Conservation (phyloP, 2,113 vertebrate species). For the Pholis gunnellus region DNA sequence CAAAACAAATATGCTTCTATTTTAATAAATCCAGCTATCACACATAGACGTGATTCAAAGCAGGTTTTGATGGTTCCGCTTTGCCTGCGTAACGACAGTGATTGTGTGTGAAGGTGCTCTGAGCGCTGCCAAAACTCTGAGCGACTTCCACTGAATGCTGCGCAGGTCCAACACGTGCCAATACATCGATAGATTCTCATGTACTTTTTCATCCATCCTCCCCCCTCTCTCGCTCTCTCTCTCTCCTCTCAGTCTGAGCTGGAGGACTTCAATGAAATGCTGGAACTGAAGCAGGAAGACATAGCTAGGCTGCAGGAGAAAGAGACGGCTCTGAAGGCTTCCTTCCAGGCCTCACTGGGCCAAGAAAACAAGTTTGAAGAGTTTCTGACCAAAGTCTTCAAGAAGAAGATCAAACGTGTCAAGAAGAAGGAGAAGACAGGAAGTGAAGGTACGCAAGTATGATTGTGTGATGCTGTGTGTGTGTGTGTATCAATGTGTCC, state of each 20-base stretch:
- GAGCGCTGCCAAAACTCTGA: neutral
- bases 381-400: slow-evolving; percentile 90
- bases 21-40: neutral
- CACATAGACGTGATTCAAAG: neutral
- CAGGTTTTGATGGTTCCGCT: neutral
- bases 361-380: slow-evolving; percentile 88
- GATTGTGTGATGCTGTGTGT: slow-evolving; percentile 4
- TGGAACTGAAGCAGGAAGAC: slow-evolving; percentile 86
- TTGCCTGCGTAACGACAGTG: neutral
- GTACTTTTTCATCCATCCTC: neutral
- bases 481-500: neutral
- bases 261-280: slow-evolving; percentile 82
- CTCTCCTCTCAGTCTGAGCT: slow-evolving; percentile 81
- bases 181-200: neutral
- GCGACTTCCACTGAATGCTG: neutral
- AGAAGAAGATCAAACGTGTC: slow-evolving; percentile 85
- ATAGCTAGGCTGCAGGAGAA: slow-evolving; percentile 86
- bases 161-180: neutral
- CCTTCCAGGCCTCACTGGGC: slow-evolving; percentile 88
- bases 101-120: neutral
- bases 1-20: neutral
- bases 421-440: slow-evolving; percentile 78
- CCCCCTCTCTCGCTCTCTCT: neutral
- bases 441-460: slow-evolving; percentile 59
- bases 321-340: slow-evolving; percentile 82